phyloP scores from a whole-genome alignment of 2,797 vertebrate genomes.

The Momotus momota region DNA sequence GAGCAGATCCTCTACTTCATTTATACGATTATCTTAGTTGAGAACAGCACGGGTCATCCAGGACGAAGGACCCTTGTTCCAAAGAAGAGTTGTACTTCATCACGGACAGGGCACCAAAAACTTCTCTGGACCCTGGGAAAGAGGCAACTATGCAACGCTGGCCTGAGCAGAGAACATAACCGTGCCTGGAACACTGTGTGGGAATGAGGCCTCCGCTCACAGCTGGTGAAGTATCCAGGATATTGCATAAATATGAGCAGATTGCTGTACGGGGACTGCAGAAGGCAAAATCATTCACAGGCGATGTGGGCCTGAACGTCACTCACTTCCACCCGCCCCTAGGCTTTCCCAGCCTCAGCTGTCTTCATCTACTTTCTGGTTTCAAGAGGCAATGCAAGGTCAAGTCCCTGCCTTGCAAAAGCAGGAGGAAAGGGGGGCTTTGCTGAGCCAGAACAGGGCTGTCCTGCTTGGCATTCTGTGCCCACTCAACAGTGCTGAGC shows the following conservation, averaged over 20 bases:
- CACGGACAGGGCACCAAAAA: neutral
- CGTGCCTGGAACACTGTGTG: neutral
- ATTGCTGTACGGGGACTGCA: neutral
- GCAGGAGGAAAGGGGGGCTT: neutral
- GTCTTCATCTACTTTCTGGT: neutral
- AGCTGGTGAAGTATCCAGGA: neutral
- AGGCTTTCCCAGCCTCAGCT: neutral
- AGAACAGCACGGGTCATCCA: conserved; percentile 26
- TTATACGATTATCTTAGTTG: conserved; percentile 57
- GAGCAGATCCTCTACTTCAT: conserved; percentile 61
- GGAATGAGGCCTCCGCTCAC: neutral
- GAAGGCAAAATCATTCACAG: neutral
- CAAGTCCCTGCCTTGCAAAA: neutral
- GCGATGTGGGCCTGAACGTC: accelerated
- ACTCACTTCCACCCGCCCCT: accelerated
- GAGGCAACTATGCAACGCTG: accelerated
- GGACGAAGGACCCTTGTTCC: conserved; percentile 17
- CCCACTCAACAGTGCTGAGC: neutral
- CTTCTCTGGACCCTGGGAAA: neutral
- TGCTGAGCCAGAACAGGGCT: neutral
- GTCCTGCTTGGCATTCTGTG: neutral
- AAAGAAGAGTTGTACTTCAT: neutral
- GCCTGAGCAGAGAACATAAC: neutral
- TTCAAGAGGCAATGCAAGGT: neutral
- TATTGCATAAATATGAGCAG: neutral